Conservation (phyloP, 2,797 vertebrate species). For the Lycodopsis pacificus region DNA sequence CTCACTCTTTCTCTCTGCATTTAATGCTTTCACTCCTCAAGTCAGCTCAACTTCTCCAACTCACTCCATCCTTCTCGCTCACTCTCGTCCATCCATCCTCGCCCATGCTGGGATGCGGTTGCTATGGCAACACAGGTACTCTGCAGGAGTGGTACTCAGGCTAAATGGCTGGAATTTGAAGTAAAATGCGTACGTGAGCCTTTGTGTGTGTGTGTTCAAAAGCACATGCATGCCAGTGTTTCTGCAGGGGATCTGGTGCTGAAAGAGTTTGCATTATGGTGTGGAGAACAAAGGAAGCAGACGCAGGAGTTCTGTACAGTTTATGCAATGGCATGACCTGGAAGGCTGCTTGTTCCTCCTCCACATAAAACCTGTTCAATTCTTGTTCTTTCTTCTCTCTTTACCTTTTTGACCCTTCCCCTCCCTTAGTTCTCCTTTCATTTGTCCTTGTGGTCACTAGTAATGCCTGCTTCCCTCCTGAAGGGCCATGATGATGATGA, state of each 20-base stretch:
- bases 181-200: slow-evolving; percentile 15
- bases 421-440: slow-evolving; percentile 1
- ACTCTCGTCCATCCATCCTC: slow-evolving; percentile 33
- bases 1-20: background rate
- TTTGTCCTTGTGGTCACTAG: slow-evolving; percentile 19
- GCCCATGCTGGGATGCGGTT: slow-evolving; percentile 60
- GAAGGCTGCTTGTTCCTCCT: slow-evolving; percentile 16
- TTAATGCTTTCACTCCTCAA: slow-evolving; percentile 22
- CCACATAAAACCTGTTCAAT: background rate
- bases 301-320: slow-evolving; percentile 10
- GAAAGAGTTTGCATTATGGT: slow-evolving; percentile 37
- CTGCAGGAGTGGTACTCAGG: slow-evolving; percentile 68
- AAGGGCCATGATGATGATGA: background rate
- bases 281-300: slow-evolving; percentile 13
- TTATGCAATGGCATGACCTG: slow-evolving; percentile 13
- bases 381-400: background rate
- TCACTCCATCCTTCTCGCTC: slow-evolving; percentile 11
- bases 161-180: slow-evolving; percentile 67
- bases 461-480: background rate
- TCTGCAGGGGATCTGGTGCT: slow-evolving; percentile 39
- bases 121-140: slow-evolving; percentile 60
- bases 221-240: slow-evolving; percentile 31
- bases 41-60: slow-evolving; percentile 49
- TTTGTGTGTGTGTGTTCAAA: slow-evolving; percentile 27
- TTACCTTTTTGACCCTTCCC: slow-evolving; percentile 11